These are phyloP conservation scores for Brachylomia viminalis DNA, from an alignment of 2,888 invertebrate genomes.

Conservation along the genomic window DNA sequence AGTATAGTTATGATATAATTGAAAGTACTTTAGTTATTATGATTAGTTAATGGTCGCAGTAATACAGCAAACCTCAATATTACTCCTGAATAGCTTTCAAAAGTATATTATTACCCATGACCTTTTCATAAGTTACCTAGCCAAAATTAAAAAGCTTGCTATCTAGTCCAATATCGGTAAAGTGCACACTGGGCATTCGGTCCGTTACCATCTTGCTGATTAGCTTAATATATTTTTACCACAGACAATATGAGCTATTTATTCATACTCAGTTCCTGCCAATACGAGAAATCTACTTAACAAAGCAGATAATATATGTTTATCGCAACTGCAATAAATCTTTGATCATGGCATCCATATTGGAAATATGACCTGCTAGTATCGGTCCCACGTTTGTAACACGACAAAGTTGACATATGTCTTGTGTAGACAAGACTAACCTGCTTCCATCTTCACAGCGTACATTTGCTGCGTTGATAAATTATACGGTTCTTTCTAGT, in stretches of 20 bases:
- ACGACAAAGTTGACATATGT: background rate
- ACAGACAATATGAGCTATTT: background rate
- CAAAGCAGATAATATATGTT: background rate
- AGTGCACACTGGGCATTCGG: background rate
- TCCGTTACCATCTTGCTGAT: conserved; percentile 9
- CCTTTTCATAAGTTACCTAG: conserved; percentile 1
- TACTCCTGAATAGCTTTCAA: background rate
- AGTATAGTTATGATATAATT: conserved; percentile 20
- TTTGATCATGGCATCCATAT: background rate
- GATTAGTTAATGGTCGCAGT: conserved; percentile 16
- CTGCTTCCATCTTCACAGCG: background rate
- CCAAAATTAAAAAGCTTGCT: conserved; percentile 9
- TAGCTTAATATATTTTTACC: background rate
- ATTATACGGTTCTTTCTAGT: background rate
- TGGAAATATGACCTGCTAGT: background rate
- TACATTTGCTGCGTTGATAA: background rate
- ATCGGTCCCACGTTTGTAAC: background rate
- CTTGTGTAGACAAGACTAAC: too few relatives aligned
- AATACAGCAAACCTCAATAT: conserved; percentile 10
- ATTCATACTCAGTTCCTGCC: background rate
- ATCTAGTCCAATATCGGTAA: background rate
- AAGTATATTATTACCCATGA: conserved; percentile 2
- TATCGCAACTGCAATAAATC: background rate
- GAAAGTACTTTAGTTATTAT: conserved; percentile 10
- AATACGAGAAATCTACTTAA: too few relatives aligned